Percentiles rank a stretch among this genome's conserved stretches.
Evolutionary conservation across 2,888 invertebrate species (phyloP).

Genomic region (Microdon myrmicae): DNA sequence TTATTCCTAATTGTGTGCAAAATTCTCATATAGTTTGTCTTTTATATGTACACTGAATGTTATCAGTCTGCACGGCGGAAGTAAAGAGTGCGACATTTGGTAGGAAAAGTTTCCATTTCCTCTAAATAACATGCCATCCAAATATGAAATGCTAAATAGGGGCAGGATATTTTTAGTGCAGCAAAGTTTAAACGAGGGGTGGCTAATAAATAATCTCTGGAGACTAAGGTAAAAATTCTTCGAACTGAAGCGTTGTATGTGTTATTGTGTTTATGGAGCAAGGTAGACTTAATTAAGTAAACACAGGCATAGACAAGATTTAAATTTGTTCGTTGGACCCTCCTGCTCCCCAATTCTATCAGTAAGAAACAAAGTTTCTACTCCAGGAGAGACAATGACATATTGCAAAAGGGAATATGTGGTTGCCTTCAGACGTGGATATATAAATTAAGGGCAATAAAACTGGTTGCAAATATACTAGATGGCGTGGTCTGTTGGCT

Average conservation of each 20-base stretch:
- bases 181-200: slow-evolving; percentile 1
- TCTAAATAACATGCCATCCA: slow-evolving; percentile 40
- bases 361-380: slow-evolving; percentile 11
- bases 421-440: slow-evolving; percentile 33
- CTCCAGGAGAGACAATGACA: slow-evolving; percentile 43
- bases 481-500: background rate
- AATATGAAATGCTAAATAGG: slow-evolving; percentile 49
- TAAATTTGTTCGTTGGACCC: slow-evolving; percentile 29
- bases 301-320: slow-evolving; percentile 44
- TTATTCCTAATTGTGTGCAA: slow-evolving; percentile 31
- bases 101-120: slow-evolving; percentile 39
- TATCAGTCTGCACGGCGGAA: too few relatives aligned
- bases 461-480: slow-evolving; percentile 2
- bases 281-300: slow-evolving; percentile 42
- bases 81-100: too few relatives aligned
- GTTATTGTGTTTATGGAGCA: too few relatives aligned
- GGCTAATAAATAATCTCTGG: slow-evolving; percentile 40
- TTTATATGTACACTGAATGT: too few relatives aligned
- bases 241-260: too few relatives aligned
- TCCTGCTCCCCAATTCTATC: background rate
- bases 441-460: slow-evolving; percentile 48
- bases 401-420: slow-evolving; percentile 33
- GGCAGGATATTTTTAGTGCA: slow-evolving; percentile 6
- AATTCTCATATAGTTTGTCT: slow-evolving; percentile 25
- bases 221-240: slow-evolving; percentile 9